Conservation (phyloP, 2,888 invertebrate species). For the Eulithis testata region DNA sequence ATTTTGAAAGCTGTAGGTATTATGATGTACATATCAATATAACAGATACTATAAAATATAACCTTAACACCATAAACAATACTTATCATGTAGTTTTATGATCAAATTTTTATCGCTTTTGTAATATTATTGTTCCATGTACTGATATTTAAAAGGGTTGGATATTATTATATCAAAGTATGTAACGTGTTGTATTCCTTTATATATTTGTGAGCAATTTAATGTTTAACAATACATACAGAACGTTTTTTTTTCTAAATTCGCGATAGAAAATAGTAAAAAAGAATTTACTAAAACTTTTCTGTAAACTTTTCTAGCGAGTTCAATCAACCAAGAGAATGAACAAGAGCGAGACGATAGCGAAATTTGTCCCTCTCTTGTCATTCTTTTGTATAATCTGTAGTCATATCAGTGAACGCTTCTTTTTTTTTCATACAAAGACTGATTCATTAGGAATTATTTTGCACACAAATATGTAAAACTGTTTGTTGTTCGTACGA, state of each 20-base stretch:
- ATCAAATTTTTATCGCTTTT: constrained; percentile 20
- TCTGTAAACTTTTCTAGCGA: too few species aligned
- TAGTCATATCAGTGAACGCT: constrained; percentile 9
- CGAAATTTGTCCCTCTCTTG: neutral
- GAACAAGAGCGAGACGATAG: neutral
- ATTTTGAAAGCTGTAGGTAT: neutral
- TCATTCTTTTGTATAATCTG: constrained; percentile 2
- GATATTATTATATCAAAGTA: constrained; percentile 26
- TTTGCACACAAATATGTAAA: constrained; percentile 36
- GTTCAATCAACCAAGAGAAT: too few species aligned
- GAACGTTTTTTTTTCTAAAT: neutral
- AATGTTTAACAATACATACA: neutral
- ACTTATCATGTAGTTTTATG: constrained; percentile 14
- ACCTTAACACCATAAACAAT: neutral
- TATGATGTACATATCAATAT: constrained; percentile 23
- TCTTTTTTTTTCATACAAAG: constrained; percentile 19
- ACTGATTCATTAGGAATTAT: constrained; percentile 28
- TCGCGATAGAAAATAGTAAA: neutral
- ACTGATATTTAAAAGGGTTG: constrained; percentile 26
- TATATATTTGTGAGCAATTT: constrained; percentile 26
- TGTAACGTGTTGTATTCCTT: constrained; percentile 14
- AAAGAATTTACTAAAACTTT: too few species aligned
- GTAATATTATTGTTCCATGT: constrained; percentile 21
- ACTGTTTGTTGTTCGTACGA: constrained; percentile 25
- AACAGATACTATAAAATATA: neutral